A percentile compares a stretch with the other conserved stretches of the same genome.
Evolutionary conservation across 2,888 invertebrate genomes (phyloP).

Genomic region (Prosopocoilus inquinatus): DNA sequence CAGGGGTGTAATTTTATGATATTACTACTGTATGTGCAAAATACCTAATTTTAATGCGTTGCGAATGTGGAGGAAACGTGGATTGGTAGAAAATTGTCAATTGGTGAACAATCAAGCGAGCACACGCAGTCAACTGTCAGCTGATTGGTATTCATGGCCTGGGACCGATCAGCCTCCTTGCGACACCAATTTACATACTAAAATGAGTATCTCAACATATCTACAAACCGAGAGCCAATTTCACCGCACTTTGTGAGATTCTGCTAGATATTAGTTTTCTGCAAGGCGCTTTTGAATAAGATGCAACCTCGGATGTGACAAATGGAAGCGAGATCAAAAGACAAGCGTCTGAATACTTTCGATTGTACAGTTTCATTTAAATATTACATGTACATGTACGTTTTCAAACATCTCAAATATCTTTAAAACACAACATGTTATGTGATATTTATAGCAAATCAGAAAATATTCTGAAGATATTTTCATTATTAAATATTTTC

Average conservation of each 20-base stretch:
- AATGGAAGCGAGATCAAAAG: conserved; percentile 1
- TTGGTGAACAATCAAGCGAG: conserved; percentile 42
- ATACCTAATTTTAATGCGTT: too few relatives aligned
- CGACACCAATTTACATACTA: conserved; percentile 50
- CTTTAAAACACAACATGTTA: too few relatives aligned
- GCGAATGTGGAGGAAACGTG: conserved; percentile 15
- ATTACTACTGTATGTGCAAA: too few relatives aligned
- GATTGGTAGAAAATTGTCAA: conserved; percentile 42
- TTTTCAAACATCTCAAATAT: too few relatives aligned
- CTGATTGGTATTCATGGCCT: conserved; percentile 51
- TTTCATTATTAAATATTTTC: too few relatives aligned
- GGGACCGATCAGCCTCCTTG: conserved; percentile 49
- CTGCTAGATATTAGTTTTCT: conserved; percentile 3
- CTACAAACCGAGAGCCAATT: conserved; percentile 20
- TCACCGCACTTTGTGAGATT: conserved; percentile 3
- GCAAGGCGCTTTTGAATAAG: conserved; percentile 1
- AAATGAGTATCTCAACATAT: conserved; percentile 42
- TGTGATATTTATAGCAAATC: too few relatives aligned
- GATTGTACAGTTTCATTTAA: too few relatives aligned
- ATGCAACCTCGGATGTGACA: conserved; percentile 1
- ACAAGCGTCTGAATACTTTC: not conserved
- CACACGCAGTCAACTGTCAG: conserved; percentile 40
- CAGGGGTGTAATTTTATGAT: too few relatives aligned
- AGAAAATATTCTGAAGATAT: too few relatives aligned
- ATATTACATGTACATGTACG: too few relatives aligned